phyloP scores from a whole-genome alignment of 2,797 vertebrate genomes.

The Uromys caudimaculatus region DNA sequence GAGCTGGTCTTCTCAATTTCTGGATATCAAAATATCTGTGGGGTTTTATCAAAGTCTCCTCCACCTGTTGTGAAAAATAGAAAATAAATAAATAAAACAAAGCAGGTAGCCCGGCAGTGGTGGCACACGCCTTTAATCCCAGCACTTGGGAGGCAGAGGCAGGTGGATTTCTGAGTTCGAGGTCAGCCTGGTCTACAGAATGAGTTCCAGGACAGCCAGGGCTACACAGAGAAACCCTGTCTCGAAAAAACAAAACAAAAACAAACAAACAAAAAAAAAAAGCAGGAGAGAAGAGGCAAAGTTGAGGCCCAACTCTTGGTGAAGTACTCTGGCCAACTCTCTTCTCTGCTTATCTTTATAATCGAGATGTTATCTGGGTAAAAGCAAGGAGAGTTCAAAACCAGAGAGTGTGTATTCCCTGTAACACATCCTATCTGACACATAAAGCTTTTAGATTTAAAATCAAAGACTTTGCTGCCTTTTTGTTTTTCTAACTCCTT shows the following conservation, averaged over 20 bases:
- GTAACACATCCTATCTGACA: background rate
- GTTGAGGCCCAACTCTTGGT: background rate
- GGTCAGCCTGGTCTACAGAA: too few relatives aligned
- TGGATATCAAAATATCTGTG: background rate
- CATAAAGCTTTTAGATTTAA: conserved; percentile 57
- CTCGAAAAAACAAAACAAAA: too few relatives aligned
- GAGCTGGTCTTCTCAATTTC: background rate
- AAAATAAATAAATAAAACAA: background rate
- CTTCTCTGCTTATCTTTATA: background rate
- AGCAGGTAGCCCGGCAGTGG: too few relatives aligned
- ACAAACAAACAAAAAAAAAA: too few relatives aligned
- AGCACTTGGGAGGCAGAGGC: too few relatives aligned
- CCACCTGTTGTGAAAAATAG: background rate
- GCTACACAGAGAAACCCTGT: too few relatives aligned
- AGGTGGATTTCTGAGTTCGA: too few relatives aligned
- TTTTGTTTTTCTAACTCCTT: background rate
- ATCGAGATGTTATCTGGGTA: background rate
- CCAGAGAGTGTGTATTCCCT: background rate
- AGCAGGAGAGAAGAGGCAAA: background rate
- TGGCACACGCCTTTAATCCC: too few relatives aligned
- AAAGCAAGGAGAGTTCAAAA: background rate
- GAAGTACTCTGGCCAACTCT: background rate
- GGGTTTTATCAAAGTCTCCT: background rate
- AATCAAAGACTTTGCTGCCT: background rate
- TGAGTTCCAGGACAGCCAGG: too few relatives aligned